These are phyloP conservation scores for Pseudococcus jackbeardsleyi DNA, from an alignment of 2,888 invertebrate genomes.

Conservation along the genomic window DNA sequence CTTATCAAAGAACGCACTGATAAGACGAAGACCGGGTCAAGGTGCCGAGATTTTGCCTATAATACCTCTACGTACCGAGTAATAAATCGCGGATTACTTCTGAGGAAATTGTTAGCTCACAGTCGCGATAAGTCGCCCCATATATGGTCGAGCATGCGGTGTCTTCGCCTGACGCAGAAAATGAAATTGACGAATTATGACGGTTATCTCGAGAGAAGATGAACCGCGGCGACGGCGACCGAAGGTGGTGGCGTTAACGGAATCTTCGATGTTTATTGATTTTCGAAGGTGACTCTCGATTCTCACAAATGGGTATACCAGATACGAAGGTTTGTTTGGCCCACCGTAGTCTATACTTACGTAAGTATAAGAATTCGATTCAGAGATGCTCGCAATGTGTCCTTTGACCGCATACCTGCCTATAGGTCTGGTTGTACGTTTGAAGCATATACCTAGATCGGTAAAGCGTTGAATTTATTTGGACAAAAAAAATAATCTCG, in stretches of 20 bases:
- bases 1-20: neutral
- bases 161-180: neutral
- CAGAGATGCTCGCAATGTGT: neutral
- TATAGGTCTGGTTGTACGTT: neutral
- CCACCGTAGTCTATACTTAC: neutral
- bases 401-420: neutral
- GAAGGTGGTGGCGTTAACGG: neutral
- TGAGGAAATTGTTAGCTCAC: neutral
- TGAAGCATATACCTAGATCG: neutral
- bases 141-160: neutral
- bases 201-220: neutral
- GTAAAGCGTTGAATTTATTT: neutral
- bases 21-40: slow-evolving; percentile 1
- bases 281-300: neutral
- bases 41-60: neutral
- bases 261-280: slow-evolving; percentile 16
- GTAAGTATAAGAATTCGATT: neutral
- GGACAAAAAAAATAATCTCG: neutral
- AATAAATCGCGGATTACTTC: neutral
- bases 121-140: neutral
- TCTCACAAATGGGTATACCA: neutral
- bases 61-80: neutral
- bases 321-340: neutral
- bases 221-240: neutral
- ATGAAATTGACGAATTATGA: slow-evolving; percentile 4